Percentiles rank a stretch among this genome's conserved stretches.
phyloP scores from a whole-genome alignment of 2,797 vertebrate species.

The Gymnoscopelus braueri region DNA sequence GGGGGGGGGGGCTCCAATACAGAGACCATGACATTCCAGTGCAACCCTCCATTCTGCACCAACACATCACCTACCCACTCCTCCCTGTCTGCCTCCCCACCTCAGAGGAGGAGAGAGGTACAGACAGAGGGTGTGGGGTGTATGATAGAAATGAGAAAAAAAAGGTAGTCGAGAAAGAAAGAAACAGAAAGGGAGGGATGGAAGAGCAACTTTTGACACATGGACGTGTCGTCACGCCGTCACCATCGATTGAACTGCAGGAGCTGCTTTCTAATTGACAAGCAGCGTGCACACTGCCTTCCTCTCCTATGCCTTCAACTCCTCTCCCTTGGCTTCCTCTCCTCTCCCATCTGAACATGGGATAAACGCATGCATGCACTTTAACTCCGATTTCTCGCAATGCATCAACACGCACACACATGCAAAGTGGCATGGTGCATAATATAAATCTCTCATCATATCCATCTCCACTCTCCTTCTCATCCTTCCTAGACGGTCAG shows the following conservation, averaged over 20 bases:
- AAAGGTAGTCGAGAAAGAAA: too few species aligned
- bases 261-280: slow-evolving; percentile 65
- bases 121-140: too few species aligned
- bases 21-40: too few species aligned
- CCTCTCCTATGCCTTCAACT: slow-evolving; percentile 9
- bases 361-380: slow-evolving; percentile 6
- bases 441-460: slow-evolving; percentile 54
- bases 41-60: slow-evolving; percentile 25
- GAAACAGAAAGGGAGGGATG: too few species aligned
- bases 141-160: too few species aligned
- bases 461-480: slow-evolving; percentile 34
- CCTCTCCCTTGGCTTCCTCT: slow-evolving; percentile 1
- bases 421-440: slow-evolving; percentile 20
- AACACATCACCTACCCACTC: slow-evolving; percentile 21
- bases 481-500: background rate
- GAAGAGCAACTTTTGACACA: slow-evolving; percentile 60
- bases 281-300: slow-evolving; percentile 30
- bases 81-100: slow-evolving; percentile 28
- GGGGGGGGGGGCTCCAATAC: too few species aligned
- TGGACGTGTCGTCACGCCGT: slow-evolving; percentile 52
- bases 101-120: slow-evolving; percentile 11
- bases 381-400: too few species aligned
- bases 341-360: slow-evolving; percentile 38
- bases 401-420: slow-evolving; percentile 5
- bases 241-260: slow-evolving; percentile 72